Evolutionary conservation across 1,140 invertebrate species (phyloP), one percentile per base, ranked within the genome.

Genomic region (Drosophila sproati): DNA sequence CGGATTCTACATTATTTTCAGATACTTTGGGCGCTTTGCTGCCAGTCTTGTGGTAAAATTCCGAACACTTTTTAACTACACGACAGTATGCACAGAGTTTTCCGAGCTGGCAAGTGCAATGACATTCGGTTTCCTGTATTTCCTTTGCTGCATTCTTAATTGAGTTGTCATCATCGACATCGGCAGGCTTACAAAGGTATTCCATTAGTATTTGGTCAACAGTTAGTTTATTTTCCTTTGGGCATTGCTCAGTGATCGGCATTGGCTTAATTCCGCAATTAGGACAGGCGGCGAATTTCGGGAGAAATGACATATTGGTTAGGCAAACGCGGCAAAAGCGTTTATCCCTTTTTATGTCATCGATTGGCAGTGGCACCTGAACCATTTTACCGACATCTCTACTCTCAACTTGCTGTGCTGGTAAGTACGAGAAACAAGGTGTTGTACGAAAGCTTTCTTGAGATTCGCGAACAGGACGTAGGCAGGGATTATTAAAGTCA

Each of bases 41-140:
- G 20, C 20, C 20, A 20, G 20, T 31, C 28, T 5, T 54, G 55
- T 76, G 60, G 8, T 83, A 89, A 5, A 92, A 72, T 10, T 89
- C 82, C 0, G 76, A 68, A 34, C 91, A 92, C 1, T 77, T n/a
- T 10, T 83, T 80, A 0, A 82, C 62, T 4, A 92, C 91, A n/a
- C 91, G 83, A 31, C 91, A 91, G 61, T 91, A 78, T 3, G 87
- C 86, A 12, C 91, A 92, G 3, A 79, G 5, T 55, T 80, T 91
- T 5, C 64, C 83, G 6, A 32, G 41, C 37, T 69, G 57, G 60
- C 82, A 91, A 3, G 74, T 92, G 45, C 91, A 92, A 0, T 82
- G 61, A 12, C 91, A 92, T 2, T 68, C 59, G 1, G 29, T 63
- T 48, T 60, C 39, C 1, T 43, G 0, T 20, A 1, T 77, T 7